A percentile compares a stretch with the other conserved stretches of the same genome.
Evolutionary conservation across 1,140 invertebrate species (phyloP).

Genomic region (Drosophila tristis): DNA sequence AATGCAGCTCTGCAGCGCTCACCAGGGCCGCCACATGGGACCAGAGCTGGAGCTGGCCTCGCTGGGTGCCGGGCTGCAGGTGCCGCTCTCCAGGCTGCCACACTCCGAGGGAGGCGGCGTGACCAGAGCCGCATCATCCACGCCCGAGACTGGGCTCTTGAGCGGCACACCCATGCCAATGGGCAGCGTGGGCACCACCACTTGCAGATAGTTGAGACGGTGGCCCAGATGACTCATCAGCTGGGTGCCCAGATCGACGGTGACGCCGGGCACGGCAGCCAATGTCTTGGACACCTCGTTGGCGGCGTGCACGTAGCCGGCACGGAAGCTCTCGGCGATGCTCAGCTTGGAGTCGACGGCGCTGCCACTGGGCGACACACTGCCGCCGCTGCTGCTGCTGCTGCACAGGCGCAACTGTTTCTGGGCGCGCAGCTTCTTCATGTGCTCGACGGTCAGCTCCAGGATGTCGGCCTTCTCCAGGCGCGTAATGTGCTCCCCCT

Average conservation of each 20-base stretch:
- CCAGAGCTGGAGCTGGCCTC: slow-evolving; percentile 63
- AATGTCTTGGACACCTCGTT: slow-evolving; percentile 91
- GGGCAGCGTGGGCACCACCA: slow-evolving; percentile 75
- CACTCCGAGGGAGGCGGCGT: slow-evolving; percentile 82
- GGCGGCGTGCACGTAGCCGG: slow-evolving; percentile 93
- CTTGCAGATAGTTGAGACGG: slow-evolving; percentile 88
- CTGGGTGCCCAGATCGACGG: slow-evolving; percentile 93
- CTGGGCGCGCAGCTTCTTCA: slow-evolving; percentile 89
- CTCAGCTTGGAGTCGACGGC: slow-evolving; percentile 79
- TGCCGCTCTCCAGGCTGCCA: slow-evolving; percentile 77
- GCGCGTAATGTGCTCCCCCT: slow-evolving; percentile 92
- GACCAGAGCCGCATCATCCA: slow-evolving; percentile 55
- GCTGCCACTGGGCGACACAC: not conserved
- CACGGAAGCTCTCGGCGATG: slow-evolving; percentile 89
- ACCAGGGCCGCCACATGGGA: slow-evolving; percentile 83
- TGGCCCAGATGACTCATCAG: slow-evolving; percentile 94
- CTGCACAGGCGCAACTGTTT: slow-evolving; percentile 85
- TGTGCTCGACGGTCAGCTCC: slow-evolving; percentile 94
- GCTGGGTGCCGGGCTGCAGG: slow-evolving; percentile 79
- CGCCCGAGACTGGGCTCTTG: slow-evolving; percentile 10
- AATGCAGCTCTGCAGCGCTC: slow-evolving; percentile 25
- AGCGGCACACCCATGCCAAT: slow-evolving; percentile 68
- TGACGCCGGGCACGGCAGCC: slow-evolving; percentile 92
- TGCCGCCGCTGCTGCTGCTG: too few relatives aligned
- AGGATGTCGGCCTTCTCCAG: slow-evolving; percentile 96